These are phyloP conservation scores for Nowickia ferox DNA, from an alignment of 2,888 invertebrate genomes.

Conservation along the genomic window DNA sequence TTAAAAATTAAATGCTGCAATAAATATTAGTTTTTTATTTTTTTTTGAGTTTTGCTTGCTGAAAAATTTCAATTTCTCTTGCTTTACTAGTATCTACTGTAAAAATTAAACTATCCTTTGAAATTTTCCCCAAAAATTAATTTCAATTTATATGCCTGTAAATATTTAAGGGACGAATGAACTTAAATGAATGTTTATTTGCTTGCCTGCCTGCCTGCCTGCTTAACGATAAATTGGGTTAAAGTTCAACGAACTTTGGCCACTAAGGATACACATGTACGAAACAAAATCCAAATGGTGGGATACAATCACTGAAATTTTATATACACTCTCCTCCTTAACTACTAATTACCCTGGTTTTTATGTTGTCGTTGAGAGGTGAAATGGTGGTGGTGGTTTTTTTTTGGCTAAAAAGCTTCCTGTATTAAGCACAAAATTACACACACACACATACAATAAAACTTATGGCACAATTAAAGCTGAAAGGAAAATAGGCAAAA, in stretches of 20 bases:
- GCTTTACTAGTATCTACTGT: not conserved
- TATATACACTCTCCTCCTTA: constrained; percentile 6
- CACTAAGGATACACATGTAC: constrained; percentile 39
- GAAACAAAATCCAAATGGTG: constrained; percentile 23
- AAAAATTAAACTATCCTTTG: not conserved
- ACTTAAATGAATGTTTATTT: constrained; percentile 25
- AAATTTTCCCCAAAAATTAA: constrained; percentile 8
- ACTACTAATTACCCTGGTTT: constrained; percentile 51
- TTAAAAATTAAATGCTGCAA: no score
- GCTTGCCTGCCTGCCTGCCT: not conserved
- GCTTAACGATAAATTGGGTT: constrained; percentile 39
- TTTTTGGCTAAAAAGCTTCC: constrained; percentile 63
- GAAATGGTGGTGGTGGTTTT: not conserved
- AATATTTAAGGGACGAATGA: constrained; percentile 48
- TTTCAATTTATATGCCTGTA: constrained; percentile 3
- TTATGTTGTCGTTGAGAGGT: not conserved
- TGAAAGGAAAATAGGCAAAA: constrained; percentile 12
- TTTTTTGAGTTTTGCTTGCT: no score
- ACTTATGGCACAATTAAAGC: constrained; percentile 26
- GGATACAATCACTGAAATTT: not conserved
- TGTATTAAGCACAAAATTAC: constrained; percentile 47
- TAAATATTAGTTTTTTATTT: no score
- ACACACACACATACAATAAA: constrained; percentile 2
- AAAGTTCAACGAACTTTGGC: constrained; percentile 63
- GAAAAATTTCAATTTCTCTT: no score